Percentiles rank a stretch among this genome's conserved stretches.
These are phyloP conservation scores for Buphagus erythrorhynchus DNA, from an alignment of 2,797 vertebrate genomes.

Conservation along the genomic window DNA sequence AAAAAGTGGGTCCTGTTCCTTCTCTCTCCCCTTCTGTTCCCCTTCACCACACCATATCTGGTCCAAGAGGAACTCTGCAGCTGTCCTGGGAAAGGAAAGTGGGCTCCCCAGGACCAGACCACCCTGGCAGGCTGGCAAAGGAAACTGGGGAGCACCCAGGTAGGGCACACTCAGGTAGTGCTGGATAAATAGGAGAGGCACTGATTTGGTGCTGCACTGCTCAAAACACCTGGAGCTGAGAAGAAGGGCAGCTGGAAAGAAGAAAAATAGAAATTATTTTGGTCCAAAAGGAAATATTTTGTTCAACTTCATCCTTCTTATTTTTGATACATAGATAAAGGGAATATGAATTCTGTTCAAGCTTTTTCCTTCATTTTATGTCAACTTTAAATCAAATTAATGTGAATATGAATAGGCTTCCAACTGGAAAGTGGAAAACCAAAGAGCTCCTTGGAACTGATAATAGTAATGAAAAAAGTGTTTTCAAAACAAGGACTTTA, in stretches of 20 bases:
- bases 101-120: background rate
- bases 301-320: background rate
- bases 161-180: background rate
- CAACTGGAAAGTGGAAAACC: background rate
- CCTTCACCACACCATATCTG: background rate
- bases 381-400: constrained; percentile 17
- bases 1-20: background rate
- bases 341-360: background rate
- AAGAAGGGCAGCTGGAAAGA: background rate
- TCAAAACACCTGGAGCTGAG: background rate
- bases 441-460: background rate
- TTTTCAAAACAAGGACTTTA: background rate
- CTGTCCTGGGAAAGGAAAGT: background rate
- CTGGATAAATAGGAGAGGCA: background rate
- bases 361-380: background rate
- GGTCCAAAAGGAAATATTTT: background rate
- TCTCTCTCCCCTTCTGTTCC: background rate
- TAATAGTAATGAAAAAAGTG: background rate
- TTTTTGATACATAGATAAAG: background rate
- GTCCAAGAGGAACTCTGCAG: background rate
- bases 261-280: background rate
- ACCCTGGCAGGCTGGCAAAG: background rate
- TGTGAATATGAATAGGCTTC: background rate
- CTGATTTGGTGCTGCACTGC: background rate
- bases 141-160: background rate